phyloP scores from a whole-genome alignment of 2,113 vertebrate genomes.

The Tetrax tetrax region DNA sequence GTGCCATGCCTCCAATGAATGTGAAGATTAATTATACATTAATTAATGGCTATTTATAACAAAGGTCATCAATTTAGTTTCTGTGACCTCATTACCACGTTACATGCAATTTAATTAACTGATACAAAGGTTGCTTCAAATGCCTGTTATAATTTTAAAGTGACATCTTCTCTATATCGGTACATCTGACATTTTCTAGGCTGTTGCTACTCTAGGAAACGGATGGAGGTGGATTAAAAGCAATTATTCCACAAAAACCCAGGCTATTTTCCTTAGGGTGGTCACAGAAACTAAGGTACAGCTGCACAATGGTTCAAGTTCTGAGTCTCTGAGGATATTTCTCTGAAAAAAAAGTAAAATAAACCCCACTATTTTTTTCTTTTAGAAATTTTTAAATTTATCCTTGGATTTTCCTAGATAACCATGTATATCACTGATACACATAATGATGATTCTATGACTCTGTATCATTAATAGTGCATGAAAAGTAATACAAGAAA shows the following conservation, averaged over 20 bases:
- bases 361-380: neutral
- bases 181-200: neutral
- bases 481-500: neutral
- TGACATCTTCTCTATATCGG: neutral
- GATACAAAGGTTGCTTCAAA: slow-evolving; percentile 4
- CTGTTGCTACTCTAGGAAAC: neutral
- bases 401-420: neutral
- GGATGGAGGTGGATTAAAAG: neutral
- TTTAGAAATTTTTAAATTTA: neutral
- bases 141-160: neutral
- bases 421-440: too few species aligned
- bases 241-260: neutral
- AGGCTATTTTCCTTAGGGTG: neutral
- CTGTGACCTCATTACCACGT: slow-evolving; percentile 18
- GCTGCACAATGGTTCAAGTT: neutral
- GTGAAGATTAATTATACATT: slow-evolving; percentile 15
- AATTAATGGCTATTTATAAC: slow-evolving; percentile 48
- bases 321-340: neutral
- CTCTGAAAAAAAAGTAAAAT: neutral
- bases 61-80: slow-evolving; percentile 42
- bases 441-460: neutral
- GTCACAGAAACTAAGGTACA: neutral
- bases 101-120: slow-evolving; percentile 37
- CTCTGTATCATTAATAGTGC: neutral
- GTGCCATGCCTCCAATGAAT: neutral